Conservation (phyloP, 1,140 invertebrate genomes). For the Artemia franciscana region DNA sequence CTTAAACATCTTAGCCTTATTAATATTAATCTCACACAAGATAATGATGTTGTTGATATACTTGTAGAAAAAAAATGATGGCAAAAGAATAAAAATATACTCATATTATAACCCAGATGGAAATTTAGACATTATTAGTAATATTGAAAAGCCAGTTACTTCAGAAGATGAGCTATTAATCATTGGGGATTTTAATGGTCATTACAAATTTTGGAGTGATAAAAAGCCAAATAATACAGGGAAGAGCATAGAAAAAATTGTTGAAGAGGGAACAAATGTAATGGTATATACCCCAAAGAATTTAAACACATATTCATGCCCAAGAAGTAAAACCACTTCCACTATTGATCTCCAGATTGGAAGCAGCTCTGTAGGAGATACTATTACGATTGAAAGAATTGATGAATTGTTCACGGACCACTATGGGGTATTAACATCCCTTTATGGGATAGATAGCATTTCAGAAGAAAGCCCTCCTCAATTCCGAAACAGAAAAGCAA, state of each 20-base stretch:
- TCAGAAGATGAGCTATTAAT: neutral
- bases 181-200: neutral
- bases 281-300: neutral
- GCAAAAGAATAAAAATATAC: neutral
- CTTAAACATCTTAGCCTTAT: neutral
- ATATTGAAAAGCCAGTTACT: neutral
- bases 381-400: neutral
- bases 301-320: neutral
- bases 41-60: neutral
- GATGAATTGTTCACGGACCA: neutral
- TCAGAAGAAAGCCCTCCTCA: neutral
- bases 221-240: neutral
- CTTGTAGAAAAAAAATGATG: neutral
- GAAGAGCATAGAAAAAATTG: neutral
- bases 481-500: neutral
- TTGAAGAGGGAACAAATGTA: neutral
- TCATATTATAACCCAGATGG: neutral
- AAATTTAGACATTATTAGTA: neutral
- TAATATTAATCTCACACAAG: neutral
- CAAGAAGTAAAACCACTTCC: neutral
- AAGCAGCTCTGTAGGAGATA: neutral
- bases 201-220: neutral
- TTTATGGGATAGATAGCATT: neutral
- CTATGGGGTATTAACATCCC: neutral
- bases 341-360: neutral